Conservation (phyloP, 2,888 invertebrate species). For the Rhingia rostrata region DNA sequence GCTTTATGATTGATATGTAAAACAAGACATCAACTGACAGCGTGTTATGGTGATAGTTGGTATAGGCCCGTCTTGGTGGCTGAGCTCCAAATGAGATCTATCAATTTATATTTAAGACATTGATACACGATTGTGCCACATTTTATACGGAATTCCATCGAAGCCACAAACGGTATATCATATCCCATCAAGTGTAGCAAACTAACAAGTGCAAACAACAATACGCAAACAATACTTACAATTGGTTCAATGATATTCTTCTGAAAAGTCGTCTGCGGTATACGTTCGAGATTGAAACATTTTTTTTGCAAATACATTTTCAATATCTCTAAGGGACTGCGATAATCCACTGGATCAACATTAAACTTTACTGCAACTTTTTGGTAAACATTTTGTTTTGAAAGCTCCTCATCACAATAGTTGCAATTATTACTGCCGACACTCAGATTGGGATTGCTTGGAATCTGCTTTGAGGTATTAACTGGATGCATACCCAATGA, state of each 20-base stretch:
- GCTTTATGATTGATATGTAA: too few relatives aligned
- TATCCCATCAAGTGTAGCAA: too few relatives aligned
- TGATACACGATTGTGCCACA: too few relatives aligned
- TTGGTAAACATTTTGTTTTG: background rate
- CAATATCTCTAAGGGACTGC: conserved; percentile 37
- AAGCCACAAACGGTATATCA: too few relatives aligned
- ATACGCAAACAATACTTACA: conserved; percentile 44
- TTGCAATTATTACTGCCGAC: conserved; percentile 5
- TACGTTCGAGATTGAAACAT: conserved; percentile 36
- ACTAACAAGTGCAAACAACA: background rate
- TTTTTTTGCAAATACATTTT: conserved; percentile 25
- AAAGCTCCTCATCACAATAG: conserved; percentile 6
- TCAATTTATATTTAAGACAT: too few relatives aligned
- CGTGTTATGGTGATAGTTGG: too few relatives aligned
- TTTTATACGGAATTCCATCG: too few relatives aligned
- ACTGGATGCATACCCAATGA: conserved; percentile 17
- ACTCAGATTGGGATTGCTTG: conserved; percentile 7
- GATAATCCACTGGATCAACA: conserved; percentile 17
- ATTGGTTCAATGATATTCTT: conserved; percentile 15
- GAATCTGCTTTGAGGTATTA: conserved; percentile 36
- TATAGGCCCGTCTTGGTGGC: too few relatives aligned
- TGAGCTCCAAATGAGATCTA: too few relatives aligned
- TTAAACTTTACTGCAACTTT: background rate
- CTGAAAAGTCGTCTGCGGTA: background rate
- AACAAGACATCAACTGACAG: too few relatives aligned